A percentile compares a stretch with the other conserved stretches of the same genome.
phyloP scores from a whole-genome alignment of 2,113 vertebrate species.

The Lethenteron reissneri region DNA sequence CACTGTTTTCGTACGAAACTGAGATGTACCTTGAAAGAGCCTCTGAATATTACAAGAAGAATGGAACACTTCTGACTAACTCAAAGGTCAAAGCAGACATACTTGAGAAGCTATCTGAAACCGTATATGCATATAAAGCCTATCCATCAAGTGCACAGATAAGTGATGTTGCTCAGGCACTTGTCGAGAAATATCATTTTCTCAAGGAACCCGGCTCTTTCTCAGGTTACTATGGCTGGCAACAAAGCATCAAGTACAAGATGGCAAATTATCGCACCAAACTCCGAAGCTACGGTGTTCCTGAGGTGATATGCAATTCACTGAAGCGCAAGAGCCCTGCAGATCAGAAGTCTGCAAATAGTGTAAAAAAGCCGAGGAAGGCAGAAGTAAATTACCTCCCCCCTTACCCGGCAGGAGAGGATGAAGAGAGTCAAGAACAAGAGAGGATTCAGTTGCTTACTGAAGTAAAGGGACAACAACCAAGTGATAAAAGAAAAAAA shows the following conservation, averaged over 20 bases:
- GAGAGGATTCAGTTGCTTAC: too few relatives aligned
- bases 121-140: constrained; percentile 11
- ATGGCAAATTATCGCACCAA: constrained; percentile 14
- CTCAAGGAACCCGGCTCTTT: not conserved
- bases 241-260: constrained; percentile 14
- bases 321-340: constrained; percentile 11
- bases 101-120: constrained; percentile 11
- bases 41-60: too few relatives aligned
- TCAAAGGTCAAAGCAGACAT: constrained; percentile 13
- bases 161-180: constrained; percentile 4
- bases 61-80: constrained; percentile 8
- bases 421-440: constrained; percentile 5
- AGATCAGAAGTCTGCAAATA: constrained; percentile 12
- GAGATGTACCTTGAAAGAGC: constrained; percentile 13
- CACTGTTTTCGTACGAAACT: constrained; percentile 13
- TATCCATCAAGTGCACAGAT: constrained; percentile 13
- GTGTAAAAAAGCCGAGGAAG: constrained; percentile 4
- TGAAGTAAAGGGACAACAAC: constrained; percentile 10
- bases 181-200: constrained; percentile 13
- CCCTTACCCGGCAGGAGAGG: constrained; percentile 8
- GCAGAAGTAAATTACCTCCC: not conserved
- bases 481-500: constrained; percentile 9
- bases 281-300: constrained; percentile 1
- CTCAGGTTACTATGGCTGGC: constrained; percentile 15
- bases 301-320: not conserved